Base-by-base conservation (phyloP, 1,140 invertebrate species). In the Medauroidea extradentata region DNA sequence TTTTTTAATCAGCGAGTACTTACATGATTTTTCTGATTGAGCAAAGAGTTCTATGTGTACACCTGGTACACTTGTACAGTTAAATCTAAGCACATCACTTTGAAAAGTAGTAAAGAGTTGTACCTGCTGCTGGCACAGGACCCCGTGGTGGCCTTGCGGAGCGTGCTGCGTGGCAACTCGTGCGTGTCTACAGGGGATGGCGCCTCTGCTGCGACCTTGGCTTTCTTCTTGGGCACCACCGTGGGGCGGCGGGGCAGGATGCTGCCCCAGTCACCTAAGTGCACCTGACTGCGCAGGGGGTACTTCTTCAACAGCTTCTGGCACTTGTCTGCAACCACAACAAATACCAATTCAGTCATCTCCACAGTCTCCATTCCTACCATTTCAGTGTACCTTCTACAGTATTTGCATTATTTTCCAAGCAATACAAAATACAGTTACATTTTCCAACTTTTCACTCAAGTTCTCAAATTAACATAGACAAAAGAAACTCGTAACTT, bases 111-210 rank as follows among this genome's bases (percentile, higher is more conserved):
- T n/a, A n/a, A n/a, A n/a, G n/a, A n/a, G n/a, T 53, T 44, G 65
- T 71, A 85, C 83, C 82, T 83, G 65, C 83, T 87, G 65, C 85
- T 88, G 63, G 88, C 86, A 78, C 87, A 88, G 68, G 86, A 88
- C 78, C 86, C 85, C 81, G 86, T 85, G 76, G 83, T 86, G 74
- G 75, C 69, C 56, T 77, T 73, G 65, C 71, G 71, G 53, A 74
- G 72, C 49, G 72, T 72, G 70, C 70, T 75, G 63, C 74, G 70
- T 52, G 72, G 69, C 58, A 74, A 65, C 61, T 73, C 68, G 24
- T 43, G 53, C 29, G 52, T 67, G 69, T 53, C 69, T 69, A 57
- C 68, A 69, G 44, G 69, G 63, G 42, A 64, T 43, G 56, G 42
- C 41, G 21, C 16, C 42, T 42, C 27, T 34, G 34, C 60, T 29